Evolutionary conservation across 2,113 vertebrate species (phyloP).

Genomic region (Xyrauchen texanus): DNA sequence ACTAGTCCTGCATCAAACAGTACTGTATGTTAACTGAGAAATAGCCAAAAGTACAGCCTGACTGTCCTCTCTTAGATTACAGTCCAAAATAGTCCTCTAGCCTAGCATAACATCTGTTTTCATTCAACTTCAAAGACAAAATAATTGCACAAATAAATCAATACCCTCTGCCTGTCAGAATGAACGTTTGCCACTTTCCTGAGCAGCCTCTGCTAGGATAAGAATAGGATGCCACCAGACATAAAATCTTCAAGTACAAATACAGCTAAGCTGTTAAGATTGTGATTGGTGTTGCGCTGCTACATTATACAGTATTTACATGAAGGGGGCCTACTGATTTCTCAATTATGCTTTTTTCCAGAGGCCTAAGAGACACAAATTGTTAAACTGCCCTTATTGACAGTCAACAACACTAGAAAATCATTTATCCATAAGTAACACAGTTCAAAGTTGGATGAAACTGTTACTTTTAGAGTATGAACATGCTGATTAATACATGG

Average conservation of each 20-base stretch:
- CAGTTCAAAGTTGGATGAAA: background rate
- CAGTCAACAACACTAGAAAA: conserved; percentile 58
- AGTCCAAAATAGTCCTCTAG: conserved; percentile 50
- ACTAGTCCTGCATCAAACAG: background rate
- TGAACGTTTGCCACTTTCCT: conserved; percentile 66
- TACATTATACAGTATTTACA: conserved; percentile 74
- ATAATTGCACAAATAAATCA: conserved; percentile 67
- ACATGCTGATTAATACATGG: no score
- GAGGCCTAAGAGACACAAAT: conserved; percentile 62
- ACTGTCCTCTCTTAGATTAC: conserved; percentile 51
- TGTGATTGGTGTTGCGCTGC: conserved; percentile 78
- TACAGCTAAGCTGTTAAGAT: conserved; percentile 78
- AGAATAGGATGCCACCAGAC: conserved; percentile 68
- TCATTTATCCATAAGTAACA: background rate
- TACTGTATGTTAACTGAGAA: conserved; percentile 19
- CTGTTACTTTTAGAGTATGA: background rate
- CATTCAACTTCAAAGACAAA: conserved; percentile 60
- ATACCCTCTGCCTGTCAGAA: conserved; percentile 59
- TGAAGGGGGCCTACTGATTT: conserved; percentile 73
- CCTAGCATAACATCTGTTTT: conserved; percentile 56
- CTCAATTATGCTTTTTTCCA: conserved; percentile 75
- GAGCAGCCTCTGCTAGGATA: conserved; percentile 65
- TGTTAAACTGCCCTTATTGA: conserved; percentile 60
- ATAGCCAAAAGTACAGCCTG: conserved; percentile 14
- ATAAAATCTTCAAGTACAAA: conserved; percentile 80